Base-by-base conservation (phyloP, 2,888 invertebrate genomes). In the Crematogaster levior region DNA sequence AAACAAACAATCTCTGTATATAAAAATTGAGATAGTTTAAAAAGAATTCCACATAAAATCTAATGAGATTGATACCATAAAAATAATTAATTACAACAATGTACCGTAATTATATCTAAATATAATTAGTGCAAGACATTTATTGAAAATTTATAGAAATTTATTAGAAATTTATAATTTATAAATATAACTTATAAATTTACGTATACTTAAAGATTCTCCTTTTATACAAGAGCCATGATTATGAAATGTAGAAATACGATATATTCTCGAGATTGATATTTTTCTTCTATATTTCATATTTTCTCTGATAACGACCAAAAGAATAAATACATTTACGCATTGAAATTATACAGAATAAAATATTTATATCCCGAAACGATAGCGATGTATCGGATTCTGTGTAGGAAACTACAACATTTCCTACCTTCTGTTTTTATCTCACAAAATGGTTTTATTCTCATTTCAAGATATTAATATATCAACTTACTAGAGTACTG, bases 401-500 rank as follows among this genome's bases (percentile, higher is more conserved):
- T 60, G 15, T 61, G 30, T 1, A 43, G 30, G 12, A 15, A 21
- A 46, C 18, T 61, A 18, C 18, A 34, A 63, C 21, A 46, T 74
- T 63, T 21, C 24, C 48, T 74, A 34, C 4, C 24, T 74, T 18
- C 4, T 24, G 37, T 12, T 48, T 63, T 74, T 46, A 65, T 65
- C 18, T 48, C n/a, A 34, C 37, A 37, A 15, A 48, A n/a, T 48
- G 6, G 18, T 12, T 65, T 12, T 48, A 12, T 66, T 46, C 18
- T 24, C 1, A 21, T 46, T 46, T 43, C 6, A 2, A 43, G 3
- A 74, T 60, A 73, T 73, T 60, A 73, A 53, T 53, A 60, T 60
- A 37, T 37, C 21, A 40, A 30, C 46, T 61, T 73, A 30, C n/a
- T 34, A 6, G 5, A 43, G 9, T 61, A 18, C 18, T 37, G 9